Base-by-base conservation (phyloP, 2,113 vertebrate species). In the Antennarius striatus region DNA sequence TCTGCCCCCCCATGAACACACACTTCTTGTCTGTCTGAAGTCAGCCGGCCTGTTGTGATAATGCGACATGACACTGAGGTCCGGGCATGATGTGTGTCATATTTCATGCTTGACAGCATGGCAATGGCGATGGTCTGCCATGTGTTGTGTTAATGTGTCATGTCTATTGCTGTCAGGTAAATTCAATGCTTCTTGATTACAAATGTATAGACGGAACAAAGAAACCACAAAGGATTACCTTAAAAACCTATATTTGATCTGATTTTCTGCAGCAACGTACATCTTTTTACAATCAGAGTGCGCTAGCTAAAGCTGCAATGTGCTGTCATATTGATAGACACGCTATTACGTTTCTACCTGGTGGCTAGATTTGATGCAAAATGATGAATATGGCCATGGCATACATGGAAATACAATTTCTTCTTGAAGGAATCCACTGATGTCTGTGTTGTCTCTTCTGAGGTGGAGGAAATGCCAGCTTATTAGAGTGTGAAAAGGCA, bases 401-500 rank as follows among this genome's bases (percentile, higher is more conserved):
- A 59, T 74, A 82, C 56, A 58, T 29, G 58, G 85, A 75, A 68
- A 80, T 79, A 80, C 71, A 83, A 83, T 91, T 85, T 77, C 65
- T 65, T 63, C 80, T 68, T 47, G 50, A 73, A 86, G 63, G 81
- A 84, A 73, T 66, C 56, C 51, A 60, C 55, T 79, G 87, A 82
- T 86, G 80, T 85, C 84, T 78, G 71, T 77, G 77, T 89, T 90
- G 90, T 79, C 80, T 91, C 82, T 85, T 86, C 56, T 49, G 63
- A 73, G 83, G 69, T 75, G 77, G 79, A 49, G 79, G 67, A 85
- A 86, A 89, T 75, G 78, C 68, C 13, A 76, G 86, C 59, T 84
- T 90, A 88, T 84, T 86, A 88, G 84, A 91, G 84, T 85, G 52
- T 88, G 84, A 86, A 90, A 82, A 88, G 73, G 83, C 80, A 85